Evolutionary conservation across 2,113 vertebrate species (phyloP).

Genomic region (Pavo muticus): DNA sequence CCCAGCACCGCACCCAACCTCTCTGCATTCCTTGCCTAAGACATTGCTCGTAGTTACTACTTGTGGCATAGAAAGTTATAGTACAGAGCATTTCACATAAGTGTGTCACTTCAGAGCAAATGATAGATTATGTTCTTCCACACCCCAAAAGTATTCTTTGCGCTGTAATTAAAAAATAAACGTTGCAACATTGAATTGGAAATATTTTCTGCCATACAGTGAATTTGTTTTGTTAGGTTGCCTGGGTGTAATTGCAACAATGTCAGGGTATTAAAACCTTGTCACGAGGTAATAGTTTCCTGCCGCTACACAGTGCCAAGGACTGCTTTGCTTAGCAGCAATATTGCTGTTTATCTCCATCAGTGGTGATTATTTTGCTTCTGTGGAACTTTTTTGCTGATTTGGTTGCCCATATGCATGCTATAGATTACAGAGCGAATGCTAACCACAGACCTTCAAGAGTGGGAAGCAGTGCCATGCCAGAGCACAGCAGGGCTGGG

Average conservation of each 20-base stretch:
- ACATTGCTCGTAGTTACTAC: conserved; percentile 39
- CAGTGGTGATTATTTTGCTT: conserved; percentile 46
- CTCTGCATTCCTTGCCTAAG: conserved; percentile 50
- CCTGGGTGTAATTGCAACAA: conserved; percentile 50
- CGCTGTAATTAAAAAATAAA: conserved; percentile 59
- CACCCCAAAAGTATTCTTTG: conserved; percentile 29
- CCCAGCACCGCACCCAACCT: conserved; percentile 38
- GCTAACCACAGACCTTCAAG: conserved; percentile 40
- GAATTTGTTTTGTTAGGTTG: conserved; percentile 64
- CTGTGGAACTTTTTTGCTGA: neutral
- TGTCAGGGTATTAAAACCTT: neutral
- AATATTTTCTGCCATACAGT: conserved; percentile 38
- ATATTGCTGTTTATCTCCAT: conserved; percentile 40
- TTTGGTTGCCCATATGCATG: neutral
- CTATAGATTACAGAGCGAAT: conserved; percentile 14
- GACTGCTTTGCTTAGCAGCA: conserved; percentile 29
- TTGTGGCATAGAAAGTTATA: conserved; percentile 19
- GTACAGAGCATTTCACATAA: conserved; percentile 29
- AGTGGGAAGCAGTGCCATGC: neutral
- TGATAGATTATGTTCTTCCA: conserved; percentile 59
- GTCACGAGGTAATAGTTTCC: conserved; percentile 43
- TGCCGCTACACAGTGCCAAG: neutral
- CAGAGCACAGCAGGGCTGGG: neutral
- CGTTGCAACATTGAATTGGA: conserved; percentile 59
- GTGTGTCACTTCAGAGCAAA: conserved; percentile 52